A percentile compares a stretch with the other conserved stretches of the same genome.
Evolutionary conservation across 2,797 vertebrate genomes (phyloP).

Genomic region (Botia kubotai): DNA sequence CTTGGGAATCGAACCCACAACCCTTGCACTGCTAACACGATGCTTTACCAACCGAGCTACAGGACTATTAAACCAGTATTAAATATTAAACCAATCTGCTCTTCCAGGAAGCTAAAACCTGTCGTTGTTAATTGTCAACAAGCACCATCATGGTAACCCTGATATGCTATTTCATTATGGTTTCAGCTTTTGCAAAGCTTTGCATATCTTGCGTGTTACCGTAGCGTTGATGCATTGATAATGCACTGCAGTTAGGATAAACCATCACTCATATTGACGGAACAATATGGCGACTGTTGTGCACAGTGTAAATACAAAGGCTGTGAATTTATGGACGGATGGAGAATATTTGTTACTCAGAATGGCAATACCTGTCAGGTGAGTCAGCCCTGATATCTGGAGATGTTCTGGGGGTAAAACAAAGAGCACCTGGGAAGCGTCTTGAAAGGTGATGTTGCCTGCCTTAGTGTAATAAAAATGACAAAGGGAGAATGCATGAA

Average conservation of each 20-base stretch:
- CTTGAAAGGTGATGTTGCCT: conserved; percentile 58
- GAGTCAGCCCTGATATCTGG: conserved; percentile 40
- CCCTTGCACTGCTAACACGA: too few species aligned
- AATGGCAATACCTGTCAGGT: conserved; percentile 40
- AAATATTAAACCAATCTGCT: neutral
- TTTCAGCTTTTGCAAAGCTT: conserved; percentile 16
- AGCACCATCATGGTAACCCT: neutral
- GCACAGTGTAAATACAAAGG: neutral
- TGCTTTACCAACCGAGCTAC: too few species aligned
- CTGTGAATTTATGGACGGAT: neutral
- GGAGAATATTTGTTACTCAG: conserved; percentile 23
- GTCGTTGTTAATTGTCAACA: neutral
- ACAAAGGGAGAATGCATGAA: conserved; percentile 63
- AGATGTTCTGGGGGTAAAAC: conserved; percentile 49
- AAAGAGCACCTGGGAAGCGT: conserved; percentile 62
- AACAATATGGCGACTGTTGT: neutral
- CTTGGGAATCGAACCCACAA: too few species aligned
- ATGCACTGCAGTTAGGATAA: neutral
- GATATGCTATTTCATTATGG: neutral
- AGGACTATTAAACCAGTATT: too few species aligned
- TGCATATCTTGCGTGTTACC: conserved; percentile 30
- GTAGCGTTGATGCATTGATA: neutral
- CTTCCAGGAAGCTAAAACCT: conserved; percentile 30
- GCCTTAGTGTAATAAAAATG: conserved; percentile 57
- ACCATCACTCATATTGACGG: conserved; percentile 21